Evolutionary conservation across 2,888 invertebrate genomes (phyloP).

Genomic region (Hartigia nigra): DNA sequence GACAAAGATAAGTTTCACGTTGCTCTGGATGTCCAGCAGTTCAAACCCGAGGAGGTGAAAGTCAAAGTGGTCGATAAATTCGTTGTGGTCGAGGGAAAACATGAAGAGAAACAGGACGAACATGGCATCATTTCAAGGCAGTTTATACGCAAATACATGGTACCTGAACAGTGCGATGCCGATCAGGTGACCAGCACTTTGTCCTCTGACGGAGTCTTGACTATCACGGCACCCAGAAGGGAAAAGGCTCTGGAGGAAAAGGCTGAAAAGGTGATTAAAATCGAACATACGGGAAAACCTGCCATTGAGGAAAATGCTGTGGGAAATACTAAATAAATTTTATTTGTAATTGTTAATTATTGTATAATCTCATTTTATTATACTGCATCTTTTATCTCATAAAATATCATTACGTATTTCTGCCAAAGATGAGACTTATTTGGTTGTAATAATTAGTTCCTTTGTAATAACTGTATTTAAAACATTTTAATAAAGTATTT

Average conservation of each 20-base stretch:
- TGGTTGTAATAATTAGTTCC: no score
- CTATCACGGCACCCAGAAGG: slow-evolving; percentile 77
- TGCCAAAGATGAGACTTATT: no score
- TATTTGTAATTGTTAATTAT: no score
- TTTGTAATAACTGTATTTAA: no score
- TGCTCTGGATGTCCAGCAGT: slow-evolving; percentile 57
- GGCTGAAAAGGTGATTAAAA: slow-evolving; percentile 12
- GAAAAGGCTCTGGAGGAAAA: slow-evolving; percentile 30
- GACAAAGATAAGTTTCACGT: slow-evolving; percentile 32
- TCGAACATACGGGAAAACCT: slow-evolving; percentile 14
- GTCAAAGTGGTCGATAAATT: slow-evolving; percentile 60
- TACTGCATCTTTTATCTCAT: no score
- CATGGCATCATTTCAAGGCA: slow-evolving; percentile 67
- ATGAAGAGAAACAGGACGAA: slow-evolving; percentile 67
- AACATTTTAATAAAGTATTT: no score
- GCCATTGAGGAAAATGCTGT: slow-evolving; percentile 3
- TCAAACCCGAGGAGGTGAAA: slow-evolving; percentile 59
- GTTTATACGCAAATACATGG: slow-evolving; percentile 66
- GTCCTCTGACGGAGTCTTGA: slow-evolving; percentile 83
- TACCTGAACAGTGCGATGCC: slow-evolving; percentile 70
- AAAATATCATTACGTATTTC: no score
- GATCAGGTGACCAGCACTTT: slow-evolving; percentile 78
- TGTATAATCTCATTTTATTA: no score
- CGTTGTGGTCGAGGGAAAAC: slow-evolving; percentile 65
- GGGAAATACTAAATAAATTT: no score